Base-by-base conservation (phyloP, 2,797 vertebrate species). In the Thalassophryne amazonica region DNA sequence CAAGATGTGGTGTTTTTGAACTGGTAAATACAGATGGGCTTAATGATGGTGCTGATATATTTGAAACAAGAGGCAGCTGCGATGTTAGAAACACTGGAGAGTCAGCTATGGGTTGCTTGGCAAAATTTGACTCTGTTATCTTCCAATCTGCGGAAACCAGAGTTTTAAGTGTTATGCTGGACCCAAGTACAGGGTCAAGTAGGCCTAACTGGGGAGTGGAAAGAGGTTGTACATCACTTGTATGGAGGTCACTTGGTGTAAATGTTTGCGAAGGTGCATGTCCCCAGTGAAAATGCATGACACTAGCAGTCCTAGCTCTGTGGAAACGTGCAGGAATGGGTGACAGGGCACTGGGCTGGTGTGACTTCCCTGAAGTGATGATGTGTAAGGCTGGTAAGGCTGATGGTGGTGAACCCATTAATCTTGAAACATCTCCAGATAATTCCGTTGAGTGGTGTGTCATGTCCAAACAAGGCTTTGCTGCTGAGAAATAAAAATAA, bases 371-470 rank as follows among this genome's bases (percentile, higher is more conserved):
- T 47, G 76, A 84, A 72, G 76, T 65, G 71, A 65, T 38, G 10
- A 74, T 24, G 60, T 60, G 55, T 18, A 75, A 69, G 23, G 65
- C 43, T 36, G 75, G 45, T 82, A 84, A 86, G 68, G 81, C 54
- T 12, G 76, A 72, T 40, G 73, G 65, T 54, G 72, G 59, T 35
- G 65, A 69, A 55, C 45, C 28, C 55, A 41, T 60, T 68, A 79
- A 48, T 47, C 64, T 76, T 65, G 62, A 42, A 51, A 39, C 54
- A 64, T 71, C 49, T 57, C 23, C 51, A 13, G 64, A 10, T 70
- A 74, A 64, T 70, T 58, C 69, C 28, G 70, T 15, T 16, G 62
- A 39, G 2, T 22, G 20, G 2, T 57, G 22, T 29, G 45, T 73
- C 14, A 73, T 64, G 37, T 65, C 60, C 50, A 71, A 50, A 38